A percentile compares a stretch with the other conserved stretches of the same genome.
Evolutionary conservation across 2,113 vertebrate species (phyloP).

Genomic region (Myanophis thanlyinensis): DNA sequence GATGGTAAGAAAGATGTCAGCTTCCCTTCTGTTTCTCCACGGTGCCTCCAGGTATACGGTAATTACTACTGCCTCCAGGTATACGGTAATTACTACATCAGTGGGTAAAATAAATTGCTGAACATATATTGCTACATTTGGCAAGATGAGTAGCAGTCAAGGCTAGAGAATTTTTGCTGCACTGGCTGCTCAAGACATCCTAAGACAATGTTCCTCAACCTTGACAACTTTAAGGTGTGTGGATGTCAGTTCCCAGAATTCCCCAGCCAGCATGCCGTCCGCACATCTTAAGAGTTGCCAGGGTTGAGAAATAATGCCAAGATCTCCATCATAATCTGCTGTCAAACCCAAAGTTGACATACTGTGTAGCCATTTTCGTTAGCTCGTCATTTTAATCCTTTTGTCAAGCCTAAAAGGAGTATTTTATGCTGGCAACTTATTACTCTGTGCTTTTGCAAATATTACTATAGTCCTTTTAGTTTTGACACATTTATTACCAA

Average conservation of each 20-base stretch:
- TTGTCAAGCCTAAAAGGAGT: too few relatives aligned
- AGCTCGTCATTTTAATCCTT: too few relatives aligned
- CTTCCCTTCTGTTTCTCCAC: background rate
- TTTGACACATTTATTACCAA: too few relatives aligned
- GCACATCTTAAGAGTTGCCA: background rate
- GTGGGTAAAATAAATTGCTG: background rate
- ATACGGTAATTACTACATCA: background rate
- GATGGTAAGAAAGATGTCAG: background rate
- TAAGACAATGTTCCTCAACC: background rate
- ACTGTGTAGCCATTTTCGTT: too few relatives aligned
- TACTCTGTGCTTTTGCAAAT: too few relatives aligned
- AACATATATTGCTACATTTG: background rate
- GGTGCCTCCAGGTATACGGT: background rate
- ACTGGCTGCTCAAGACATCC: background rate
- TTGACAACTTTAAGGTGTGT: background rate
- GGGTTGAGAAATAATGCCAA: background rate
- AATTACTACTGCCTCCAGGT: background rate
- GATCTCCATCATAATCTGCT: too few relatives aligned
- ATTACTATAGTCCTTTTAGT: too few relatives aligned
- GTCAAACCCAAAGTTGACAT: too few relatives aligned
- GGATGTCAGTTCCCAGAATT: background rate
- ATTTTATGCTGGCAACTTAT: too few relatives aligned
- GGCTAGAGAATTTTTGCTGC: background rate
- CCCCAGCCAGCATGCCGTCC: background rate
- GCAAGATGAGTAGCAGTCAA: background rate